Percentiles rank a stretch among this genome's conserved stretches.
Conservation (phyloP, 2,113 vertebrate genomes). For the Ammodytes dubius region DNA sequence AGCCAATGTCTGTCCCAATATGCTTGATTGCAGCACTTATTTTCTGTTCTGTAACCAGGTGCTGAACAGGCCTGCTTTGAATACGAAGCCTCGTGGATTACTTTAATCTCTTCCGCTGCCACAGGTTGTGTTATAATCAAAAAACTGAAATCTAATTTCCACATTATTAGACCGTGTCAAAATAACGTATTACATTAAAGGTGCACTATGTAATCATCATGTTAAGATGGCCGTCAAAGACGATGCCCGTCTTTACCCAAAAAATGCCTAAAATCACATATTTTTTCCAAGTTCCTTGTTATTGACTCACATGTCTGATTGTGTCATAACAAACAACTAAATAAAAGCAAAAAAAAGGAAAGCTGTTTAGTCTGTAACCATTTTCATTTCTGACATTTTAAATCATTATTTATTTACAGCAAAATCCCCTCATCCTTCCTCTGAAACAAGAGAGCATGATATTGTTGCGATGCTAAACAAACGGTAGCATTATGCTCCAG, state of each 20-base stretch:
- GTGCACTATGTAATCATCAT: background rate
- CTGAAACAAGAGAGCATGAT: constrained; percentile 68
- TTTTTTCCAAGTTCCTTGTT: background rate
- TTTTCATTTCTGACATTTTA: constrained; percentile 1
- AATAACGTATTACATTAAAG: background rate
- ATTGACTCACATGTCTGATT: background rate
- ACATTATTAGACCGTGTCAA: constrained; percentile 4
- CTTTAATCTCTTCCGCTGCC: background rate
- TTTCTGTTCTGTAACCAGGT: background rate
- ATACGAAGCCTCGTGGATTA: background rate
- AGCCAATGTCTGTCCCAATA: background rate
- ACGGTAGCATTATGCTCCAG: constrained; percentile 69
- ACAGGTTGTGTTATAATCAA: background rate
- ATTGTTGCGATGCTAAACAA: constrained; percentile 79
- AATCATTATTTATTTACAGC: constrained; percentile 23
- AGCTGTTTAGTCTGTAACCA: background rate
- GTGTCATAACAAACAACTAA: background rate
- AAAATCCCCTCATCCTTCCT: background rate
- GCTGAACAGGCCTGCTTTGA: background rate
- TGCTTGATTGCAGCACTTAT: background rate
- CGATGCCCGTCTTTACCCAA: background rate
- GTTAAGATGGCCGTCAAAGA: background rate
- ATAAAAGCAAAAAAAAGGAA: background rate
- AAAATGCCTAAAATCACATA: constrained; percentile 1
- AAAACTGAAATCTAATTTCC: background rate